A percentile compares a stretch with the other conserved stretches of the same genome.
These are phyloP conservation scores for Carpatolechia fugitivella DNA, from an alignment of 2,888 invertebrate genomes.

Conservation along the genomic window DNA sequence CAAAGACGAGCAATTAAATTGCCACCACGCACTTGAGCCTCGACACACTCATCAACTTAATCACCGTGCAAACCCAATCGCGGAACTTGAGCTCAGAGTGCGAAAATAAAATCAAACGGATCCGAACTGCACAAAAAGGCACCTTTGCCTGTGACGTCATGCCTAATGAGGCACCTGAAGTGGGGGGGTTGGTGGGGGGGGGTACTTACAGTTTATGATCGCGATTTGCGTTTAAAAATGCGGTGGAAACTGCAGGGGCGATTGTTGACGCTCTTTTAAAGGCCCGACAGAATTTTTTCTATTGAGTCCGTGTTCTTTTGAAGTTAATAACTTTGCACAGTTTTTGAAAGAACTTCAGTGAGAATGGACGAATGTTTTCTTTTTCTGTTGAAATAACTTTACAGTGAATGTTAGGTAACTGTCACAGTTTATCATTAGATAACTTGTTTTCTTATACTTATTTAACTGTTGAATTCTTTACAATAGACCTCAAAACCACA, in stretches of 20 bases:
- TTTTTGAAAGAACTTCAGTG: too few species aligned
- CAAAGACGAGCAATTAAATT: too few species aligned
- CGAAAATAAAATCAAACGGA: background rate
- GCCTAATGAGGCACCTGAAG: slow-evolving; percentile 7
- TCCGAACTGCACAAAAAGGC: background rate
- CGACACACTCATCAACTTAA: background rate
- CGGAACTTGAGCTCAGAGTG: background rate
- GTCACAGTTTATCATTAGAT: too few species aligned
- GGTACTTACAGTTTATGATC: slow-evolving; percentile 23
- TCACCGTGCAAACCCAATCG: slow-evolving; percentile 1
- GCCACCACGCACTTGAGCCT: too few species aligned
- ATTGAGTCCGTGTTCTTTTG: background rate
- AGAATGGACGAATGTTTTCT: too few species aligned
- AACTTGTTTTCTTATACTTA: too few species aligned
- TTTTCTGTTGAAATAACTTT: too few species aligned
- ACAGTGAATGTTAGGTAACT: background rate
- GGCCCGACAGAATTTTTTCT: background rate
- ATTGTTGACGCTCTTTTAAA: background rate
- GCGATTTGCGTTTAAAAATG: background rate
- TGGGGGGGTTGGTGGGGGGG: slow-evolving; percentile 13
- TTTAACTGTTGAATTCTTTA: too few species aligned
- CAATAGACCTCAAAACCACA: too few species aligned
- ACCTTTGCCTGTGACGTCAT: slow-evolving; percentile 4
- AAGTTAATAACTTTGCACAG: background rate
- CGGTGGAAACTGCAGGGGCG: background rate